Evolutionary conservation across 1,140 invertebrate genomes (phyloP).

Genomic region (Formica selysi): DNA sequence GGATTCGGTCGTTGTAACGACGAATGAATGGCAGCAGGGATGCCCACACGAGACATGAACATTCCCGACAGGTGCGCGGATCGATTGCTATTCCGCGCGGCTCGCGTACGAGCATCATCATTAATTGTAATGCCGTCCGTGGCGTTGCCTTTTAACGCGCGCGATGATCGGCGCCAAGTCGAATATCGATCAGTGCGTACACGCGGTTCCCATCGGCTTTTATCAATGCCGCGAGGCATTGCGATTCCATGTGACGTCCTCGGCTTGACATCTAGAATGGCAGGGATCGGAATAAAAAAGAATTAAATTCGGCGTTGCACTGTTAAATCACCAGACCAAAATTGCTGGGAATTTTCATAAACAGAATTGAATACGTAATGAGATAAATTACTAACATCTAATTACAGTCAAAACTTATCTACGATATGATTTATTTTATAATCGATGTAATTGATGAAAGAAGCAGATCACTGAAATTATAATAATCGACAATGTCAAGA

Average conservation of each 20-base stretch:
- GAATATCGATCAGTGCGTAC: constrained; percentile 77
- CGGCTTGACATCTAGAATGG: neutral
- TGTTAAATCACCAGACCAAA: neutral
- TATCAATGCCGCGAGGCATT: constrained; percentile 31
- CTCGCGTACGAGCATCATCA: constrained; percentile 73
- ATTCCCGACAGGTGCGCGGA: constrained; percentile 79
- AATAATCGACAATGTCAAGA: neutral
- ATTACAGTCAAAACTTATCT: neutral
- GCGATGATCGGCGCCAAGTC: constrained; percentile 76
- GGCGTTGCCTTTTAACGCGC: constrained; percentile 77
- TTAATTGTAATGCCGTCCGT: constrained; percentile 81
- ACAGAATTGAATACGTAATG: neutral
- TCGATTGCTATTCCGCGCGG: constrained; percentile 79
- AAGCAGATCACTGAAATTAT: neutral
- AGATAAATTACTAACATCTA: too few species aligned
- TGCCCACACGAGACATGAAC: constrained; percentile 66
- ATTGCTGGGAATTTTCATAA: neutral
- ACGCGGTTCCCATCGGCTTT: constrained; percentile 42
- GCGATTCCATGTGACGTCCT: neutral
- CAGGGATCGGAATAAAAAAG: neutral
- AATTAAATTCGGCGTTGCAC: neutral
- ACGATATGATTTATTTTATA: neutral
- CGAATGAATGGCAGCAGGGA: constrained; percentile 32
- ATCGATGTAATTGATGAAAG: neutral
- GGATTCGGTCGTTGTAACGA: constrained; percentile 37